phyloP scores from a whole-genome alignment of 2,888 invertebrate species.

The Fragum fragum region DNA sequence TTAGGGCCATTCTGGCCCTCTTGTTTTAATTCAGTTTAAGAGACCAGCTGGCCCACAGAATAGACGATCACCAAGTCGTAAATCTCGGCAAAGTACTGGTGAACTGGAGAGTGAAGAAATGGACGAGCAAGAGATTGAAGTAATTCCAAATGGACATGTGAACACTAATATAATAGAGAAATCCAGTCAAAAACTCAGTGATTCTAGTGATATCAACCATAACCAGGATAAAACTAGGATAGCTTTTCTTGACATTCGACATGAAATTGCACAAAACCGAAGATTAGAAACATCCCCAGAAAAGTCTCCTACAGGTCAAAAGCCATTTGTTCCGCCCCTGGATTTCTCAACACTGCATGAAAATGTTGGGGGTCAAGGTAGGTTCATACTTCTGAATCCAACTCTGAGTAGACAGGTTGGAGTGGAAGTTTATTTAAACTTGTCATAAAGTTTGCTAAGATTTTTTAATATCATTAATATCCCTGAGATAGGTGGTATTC shows the following conservation, averaged over 20 bases:
- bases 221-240: slow-evolving; percentile 73
- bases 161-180: slow-evolving; percentile 26
- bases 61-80: slow-evolving; percentile 80
- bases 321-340: slow-evolving; percentile 87
- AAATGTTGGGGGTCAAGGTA: slow-evolving; percentile 88
- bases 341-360: slow-evolving; percentile 89
- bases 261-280: slow-evolving; percentile 6
- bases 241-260: slow-evolving; percentile 82
- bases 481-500: too few relatives aligned
- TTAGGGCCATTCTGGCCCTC: too few relatives aligned
- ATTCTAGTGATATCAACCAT: slow-evolving; percentile 54
- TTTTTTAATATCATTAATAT: too few relatives aligned
- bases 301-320: slow-evolving; percentile 88
- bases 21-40: slow-evolving; percentile 73
- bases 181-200: not conserved
- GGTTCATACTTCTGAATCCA: too few relatives aligned
- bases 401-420: too few relatives aligned
- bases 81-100: slow-evolving; percentile 58
- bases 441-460: too few relatives aligned
- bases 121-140: slow-evolving; percentile 50
- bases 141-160: slow-evolving; percentile 51
- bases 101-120: slow-evolving; percentile 60
- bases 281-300: slow-evolving; percentile 73
- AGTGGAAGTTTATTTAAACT: too few relatives aligned
- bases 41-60: slow-evolving; percentile 80